Percentiles rank a stretch among this genome's conserved stretches.
These are phyloP conservation scores for Drosophila neocordata DNA, from an alignment of 1,140 invertebrate genomes.

Conservation along the genomic window DNA sequence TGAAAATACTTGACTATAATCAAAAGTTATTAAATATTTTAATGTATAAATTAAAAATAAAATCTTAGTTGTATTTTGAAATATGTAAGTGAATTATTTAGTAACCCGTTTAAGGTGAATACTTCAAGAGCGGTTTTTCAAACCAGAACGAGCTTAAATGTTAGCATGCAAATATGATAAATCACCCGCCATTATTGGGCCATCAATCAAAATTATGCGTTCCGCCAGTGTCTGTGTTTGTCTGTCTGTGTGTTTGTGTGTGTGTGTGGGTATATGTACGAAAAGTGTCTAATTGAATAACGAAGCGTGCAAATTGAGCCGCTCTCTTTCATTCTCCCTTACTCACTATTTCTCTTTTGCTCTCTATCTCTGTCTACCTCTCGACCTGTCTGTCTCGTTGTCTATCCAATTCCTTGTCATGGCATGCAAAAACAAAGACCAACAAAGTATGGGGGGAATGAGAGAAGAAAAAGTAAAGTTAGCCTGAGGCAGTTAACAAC, in stretches of 20 bases:
- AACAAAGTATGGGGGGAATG: background rate
- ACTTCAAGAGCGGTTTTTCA: conserved; percentile 39
- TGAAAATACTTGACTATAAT: too few relatives aligned
- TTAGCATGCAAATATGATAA: conserved; percentile 81
- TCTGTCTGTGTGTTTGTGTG: conserved; percentile 10
- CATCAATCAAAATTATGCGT: conserved; percentile 81
- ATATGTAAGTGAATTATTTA: background rate
- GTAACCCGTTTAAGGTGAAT: conserved; percentile 15
- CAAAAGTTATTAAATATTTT: too few relatives aligned
- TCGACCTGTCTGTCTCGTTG: conserved; percentile 9
- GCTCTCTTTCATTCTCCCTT: conserved; percentile 23
- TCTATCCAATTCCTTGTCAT: conserved; percentile 38
- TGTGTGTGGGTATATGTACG: conserved; percentile 39
- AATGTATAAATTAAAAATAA: too few relatives aligned
- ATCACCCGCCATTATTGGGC: conserved; percentile 78
- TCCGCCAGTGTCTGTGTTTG: conserved; percentile 26
- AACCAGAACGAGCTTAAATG: conserved; percentile 45
- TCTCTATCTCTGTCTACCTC: background rate
- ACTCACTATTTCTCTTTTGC: background rate
- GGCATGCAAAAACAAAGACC: conserved; percentile 5
- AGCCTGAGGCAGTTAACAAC: conserved; percentile 69
- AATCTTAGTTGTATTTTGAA: background rate
- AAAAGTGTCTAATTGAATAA: conserved; percentile 81
- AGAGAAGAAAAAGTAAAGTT: conserved; percentile 33
- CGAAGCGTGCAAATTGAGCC: conserved; percentile 79